These are phyloP conservation scores for Pogonomyrmex californicus DNA, from an alignment of 1,140 invertebrate genomes.

Conservation along the genomic window DNA sequence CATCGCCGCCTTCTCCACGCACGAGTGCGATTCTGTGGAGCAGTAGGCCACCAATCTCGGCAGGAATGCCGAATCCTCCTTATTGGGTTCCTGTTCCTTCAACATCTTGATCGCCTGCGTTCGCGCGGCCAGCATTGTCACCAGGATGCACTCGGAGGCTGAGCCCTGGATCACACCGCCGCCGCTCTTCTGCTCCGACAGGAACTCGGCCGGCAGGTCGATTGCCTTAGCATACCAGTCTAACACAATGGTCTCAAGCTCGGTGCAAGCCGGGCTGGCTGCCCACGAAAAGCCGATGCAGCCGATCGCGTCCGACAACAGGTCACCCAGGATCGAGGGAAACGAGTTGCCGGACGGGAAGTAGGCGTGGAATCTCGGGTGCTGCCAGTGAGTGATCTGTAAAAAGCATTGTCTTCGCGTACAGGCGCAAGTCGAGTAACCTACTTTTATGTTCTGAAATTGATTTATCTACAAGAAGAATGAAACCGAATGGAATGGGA, in stretches of 20 bases:
- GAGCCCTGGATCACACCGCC: slow-evolving; percentile 94
- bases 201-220: slow-evolving; percentile 87
- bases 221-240: slow-evolving; percentile 89
- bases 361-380: slow-evolving; percentile 98
- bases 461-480: slow-evolving; percentile 22
- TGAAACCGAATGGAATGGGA: not conserved
- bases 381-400: slow-evolving; percentile 98
- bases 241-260: slow-evolving; percentile 93
- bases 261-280: slow-evolving; percentile 94
- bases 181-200: slow-evolving; percentile 88
- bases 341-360: slow-evolving; percentile 98
- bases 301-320: slow-evolving; percentile 96
- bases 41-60: slow-evolving; percentile 95
- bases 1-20: slow-evolving; percentile 97
- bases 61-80: slow-evolving; percentile 91
- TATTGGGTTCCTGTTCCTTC: slow-evolving; percentile 87
- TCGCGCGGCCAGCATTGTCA: slow-evolving; percentile 93
- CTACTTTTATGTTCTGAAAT: slow-evolving; percentile 60
- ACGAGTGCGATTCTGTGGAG: slow-evolving; percentile 95
- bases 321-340: slow-evolving; percentile 97
- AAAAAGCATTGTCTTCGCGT: slow-evolving; percentile 64
- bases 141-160: slow-evolving; percentile 95
- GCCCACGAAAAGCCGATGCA: slow-evolving; percentile 99
- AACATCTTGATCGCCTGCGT: slow-evolving; percentile 91
- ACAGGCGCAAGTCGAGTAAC: slow-evolving; percentile 1